Percentiles rank a stretch among this genome's conserved stretches.
Evolutionary conservation across 1,140 invertebrate species (phyloP).

Genomic region (Pollicipes pollicipes): DNA sequence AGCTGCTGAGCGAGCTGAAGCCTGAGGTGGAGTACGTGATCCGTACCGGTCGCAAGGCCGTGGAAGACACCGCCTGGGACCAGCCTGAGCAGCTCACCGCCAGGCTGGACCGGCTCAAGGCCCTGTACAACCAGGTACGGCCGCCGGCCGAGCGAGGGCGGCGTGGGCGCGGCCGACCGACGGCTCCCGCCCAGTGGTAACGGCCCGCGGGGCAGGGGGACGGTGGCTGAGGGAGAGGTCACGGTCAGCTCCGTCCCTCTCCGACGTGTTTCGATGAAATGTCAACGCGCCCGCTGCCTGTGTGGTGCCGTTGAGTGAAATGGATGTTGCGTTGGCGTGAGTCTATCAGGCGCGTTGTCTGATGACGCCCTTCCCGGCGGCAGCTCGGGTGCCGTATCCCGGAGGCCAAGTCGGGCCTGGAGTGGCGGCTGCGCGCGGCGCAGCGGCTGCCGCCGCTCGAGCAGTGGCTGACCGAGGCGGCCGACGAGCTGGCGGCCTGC

Average conservation of each 20-base stretch:
- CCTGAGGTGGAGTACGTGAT: slow-evolving; percentile 73
- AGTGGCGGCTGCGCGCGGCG: slow-evolving; percentile 45
- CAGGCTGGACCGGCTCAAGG: slow-evolving; percentile 64
- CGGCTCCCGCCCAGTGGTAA: too few relatives aligned
- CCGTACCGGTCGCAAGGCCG: slow-evolving; percentile 62
- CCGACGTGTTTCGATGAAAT: too few relatives aligned
- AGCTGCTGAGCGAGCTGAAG: slow-evolving; percentile 70
- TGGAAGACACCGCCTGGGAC: slow-evolving; percentile 46
- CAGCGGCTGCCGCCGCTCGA: slow-evolving; percentile 39
- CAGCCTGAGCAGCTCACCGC: slow-evolving; percentile 53
- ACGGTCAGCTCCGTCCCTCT: too few relatives aligned
- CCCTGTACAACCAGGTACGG: slow-evolving; percentile 61
- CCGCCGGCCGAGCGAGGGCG: too few relatives aligned
- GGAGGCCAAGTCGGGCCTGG: slow-evolving; percentile 50
- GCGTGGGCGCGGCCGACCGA: too few relatives aligned
- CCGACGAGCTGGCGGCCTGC: slow-evolving; percentile 24
- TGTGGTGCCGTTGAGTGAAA: too few relatives aligned
- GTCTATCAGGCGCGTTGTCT: neutral
- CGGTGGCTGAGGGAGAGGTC: too few relatives aligned
- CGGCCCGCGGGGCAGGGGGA: too few relatives aligned
- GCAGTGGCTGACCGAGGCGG: slow-evolving; percentile 37
- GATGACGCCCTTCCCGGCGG: slow-evolving; percentile 14
- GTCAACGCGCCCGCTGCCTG: too few relatives aligned
- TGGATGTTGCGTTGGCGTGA: too few relatives aligned
- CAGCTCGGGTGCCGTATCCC: slow-evolving; percentile 57